Conservation (phyloP, 2,113 vertebrate genomes). For the Leiothrix lutea region DNA sequence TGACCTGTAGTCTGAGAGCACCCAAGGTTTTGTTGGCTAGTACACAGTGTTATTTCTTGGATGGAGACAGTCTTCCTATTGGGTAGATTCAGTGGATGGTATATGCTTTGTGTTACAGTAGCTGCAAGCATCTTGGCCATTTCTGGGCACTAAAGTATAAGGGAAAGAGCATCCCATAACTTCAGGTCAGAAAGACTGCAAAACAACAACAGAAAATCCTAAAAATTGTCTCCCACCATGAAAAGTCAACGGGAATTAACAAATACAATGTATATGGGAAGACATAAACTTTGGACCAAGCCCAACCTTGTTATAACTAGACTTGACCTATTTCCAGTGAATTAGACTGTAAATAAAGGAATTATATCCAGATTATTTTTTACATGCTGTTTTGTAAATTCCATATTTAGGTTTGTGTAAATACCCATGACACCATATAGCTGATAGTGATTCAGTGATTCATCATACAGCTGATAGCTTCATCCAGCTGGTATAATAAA, state of each 20-base stretch:
- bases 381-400: background rate
- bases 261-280: background rate
- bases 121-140: background rate
- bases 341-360: background rate
- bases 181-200: background rate
- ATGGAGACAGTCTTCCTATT: background rate
- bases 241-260: background rate
- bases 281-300: background rate
- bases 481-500: background rate
- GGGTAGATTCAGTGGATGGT: background rate
- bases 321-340: background rate
- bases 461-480: slow-evolving; percentile 2
- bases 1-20: background rate
- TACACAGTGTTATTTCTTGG: background rate
- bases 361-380: background rate
- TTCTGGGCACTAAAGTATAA: background rate
- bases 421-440: slow-evolving; percentile 19
- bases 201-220: background rate
- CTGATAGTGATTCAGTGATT: background rate
- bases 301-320: background rate
- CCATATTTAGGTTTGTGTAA: background rate
- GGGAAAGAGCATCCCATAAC: background rate
- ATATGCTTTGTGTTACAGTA: background rate
- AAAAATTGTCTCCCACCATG: background rate
- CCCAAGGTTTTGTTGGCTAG: background rate